Evolutionary conservation across 64 coral and sea anemone genomes (phyloP).

Genomic region (Stichodactyla mertensii): DNA sequence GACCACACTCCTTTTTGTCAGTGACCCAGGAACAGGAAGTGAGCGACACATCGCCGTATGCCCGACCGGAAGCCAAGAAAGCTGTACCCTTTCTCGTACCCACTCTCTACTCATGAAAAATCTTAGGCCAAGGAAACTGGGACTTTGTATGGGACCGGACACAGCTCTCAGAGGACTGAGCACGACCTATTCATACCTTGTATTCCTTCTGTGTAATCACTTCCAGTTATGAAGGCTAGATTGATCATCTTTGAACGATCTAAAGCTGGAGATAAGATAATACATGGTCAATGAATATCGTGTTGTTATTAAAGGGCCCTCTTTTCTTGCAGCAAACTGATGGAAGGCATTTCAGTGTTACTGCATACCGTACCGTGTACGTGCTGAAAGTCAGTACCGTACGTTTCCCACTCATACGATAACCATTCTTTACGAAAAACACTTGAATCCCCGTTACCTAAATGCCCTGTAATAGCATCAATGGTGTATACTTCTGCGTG

Average conservation of each 20-base stretch:
- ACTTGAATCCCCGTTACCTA: constrained; percentile 32
- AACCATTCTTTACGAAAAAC: too few relatives aligned
- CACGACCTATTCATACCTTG: constrained; percentile 47
- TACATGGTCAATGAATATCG: neutral
- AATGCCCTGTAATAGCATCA: constrained; percentile 54
- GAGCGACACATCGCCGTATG: too few relatives aligned
- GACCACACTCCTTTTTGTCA: too few relatives aligned
- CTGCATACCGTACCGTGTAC: too few relatives aligned
- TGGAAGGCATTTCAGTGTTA: too few relatives aligned
- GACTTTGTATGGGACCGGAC: too few relatives aligned
- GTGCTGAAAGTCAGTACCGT: too few relatives aligned
- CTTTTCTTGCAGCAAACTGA: too few relatives aligned
- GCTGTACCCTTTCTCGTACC: neutral
- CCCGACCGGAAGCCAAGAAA: too few relatives aligned
- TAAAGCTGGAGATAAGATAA: constrained; percentile 35
- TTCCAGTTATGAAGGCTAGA: constrained; percentile 86
- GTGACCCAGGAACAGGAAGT: too few relatives aligned
- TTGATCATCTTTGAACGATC: constrained; percentile 75
- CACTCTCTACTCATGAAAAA: neutral
- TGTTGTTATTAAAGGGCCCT: too few relatives aligned
- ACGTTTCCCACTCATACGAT: too few relatives aligned
- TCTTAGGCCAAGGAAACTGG: neutral
- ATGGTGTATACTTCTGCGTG: constrained; percentile 68
- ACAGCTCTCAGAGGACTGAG: neutral
- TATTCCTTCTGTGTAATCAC: constrained; percentile 96